Evolutionary conservation across 2,797 vertebrate species (phyloP).

Genomic region (Pteronotus mesoamericanus): DNA sequence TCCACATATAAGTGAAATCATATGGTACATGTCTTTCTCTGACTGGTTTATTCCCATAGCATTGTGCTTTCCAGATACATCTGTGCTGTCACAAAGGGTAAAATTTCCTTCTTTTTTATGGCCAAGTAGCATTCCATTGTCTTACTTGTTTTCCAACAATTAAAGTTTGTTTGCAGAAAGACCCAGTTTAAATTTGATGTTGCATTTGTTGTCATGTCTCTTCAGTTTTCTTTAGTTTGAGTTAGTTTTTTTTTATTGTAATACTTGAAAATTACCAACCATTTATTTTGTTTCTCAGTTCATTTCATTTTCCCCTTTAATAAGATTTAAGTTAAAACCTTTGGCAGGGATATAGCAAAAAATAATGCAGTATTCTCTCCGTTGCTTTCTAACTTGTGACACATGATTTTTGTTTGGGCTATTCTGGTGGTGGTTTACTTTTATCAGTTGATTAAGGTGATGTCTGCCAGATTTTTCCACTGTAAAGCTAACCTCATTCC

Average conservation of each 20-base stretch:
- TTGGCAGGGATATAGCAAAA: not conserved
- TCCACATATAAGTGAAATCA: too few species aligned
- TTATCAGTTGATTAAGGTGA: not conserved
- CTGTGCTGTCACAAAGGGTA: too few species aligned
- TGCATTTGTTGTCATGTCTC: not conserved
- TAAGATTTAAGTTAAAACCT: not conserved
- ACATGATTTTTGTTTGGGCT: not conserved
- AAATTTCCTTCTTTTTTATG: too few species aligned
- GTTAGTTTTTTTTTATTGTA: not conserved
- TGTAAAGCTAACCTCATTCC: not conserved
- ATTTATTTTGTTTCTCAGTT: not conserved
- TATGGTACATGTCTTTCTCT: too few species aligned
- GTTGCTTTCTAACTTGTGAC: not conserved
- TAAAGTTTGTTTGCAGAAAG: not conserved
- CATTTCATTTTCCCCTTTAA: not conserved
- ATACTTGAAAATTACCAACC: not conserved
- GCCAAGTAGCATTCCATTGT: too few species aligned
- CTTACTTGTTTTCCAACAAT: not conserved
- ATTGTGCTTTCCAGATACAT: too few species aligned
- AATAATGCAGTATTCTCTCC: not conserved
- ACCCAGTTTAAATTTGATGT: not conserved
- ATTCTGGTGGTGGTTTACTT: not conserved
- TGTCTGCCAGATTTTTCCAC: not conserved
- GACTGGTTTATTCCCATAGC: too few species aligned
- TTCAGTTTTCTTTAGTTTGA: not conserved